Conservation (phyloP, 92 coral and sea anemone genomes). For the Umimayanthus kanabou region DNA sequence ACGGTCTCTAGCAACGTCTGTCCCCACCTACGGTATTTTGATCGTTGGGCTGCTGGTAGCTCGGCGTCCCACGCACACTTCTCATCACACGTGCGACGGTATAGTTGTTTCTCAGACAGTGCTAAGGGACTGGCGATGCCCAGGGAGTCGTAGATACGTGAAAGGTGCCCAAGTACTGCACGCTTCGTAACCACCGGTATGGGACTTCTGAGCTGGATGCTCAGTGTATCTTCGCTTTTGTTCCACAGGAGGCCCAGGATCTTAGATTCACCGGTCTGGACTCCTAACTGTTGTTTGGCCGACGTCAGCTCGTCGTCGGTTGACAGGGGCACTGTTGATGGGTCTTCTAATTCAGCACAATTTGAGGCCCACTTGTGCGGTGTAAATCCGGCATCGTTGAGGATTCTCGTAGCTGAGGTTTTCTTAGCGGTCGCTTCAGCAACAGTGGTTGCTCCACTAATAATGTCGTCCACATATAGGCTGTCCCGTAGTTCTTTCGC, state of each 20-base stretch:
- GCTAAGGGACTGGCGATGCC: background rate
- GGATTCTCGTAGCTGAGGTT: background rate
- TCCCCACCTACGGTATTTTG: too few relatives aligned
- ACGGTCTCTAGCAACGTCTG: background rate
- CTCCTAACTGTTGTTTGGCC: background rate
- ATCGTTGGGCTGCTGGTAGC: background rate
- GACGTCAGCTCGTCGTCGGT: too few relatives aligned
- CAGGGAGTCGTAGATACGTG: background rate
- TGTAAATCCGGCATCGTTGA: background rate
- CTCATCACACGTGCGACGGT: background rate
- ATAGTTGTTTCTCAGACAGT: background rate
- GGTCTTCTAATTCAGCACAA: background rate
- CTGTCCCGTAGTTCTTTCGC: background rate
- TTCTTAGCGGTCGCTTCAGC: slow-evolving; percentile 4
- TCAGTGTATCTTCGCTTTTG: slow-evolving; percentile 5
- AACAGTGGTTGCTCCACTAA: background rate
- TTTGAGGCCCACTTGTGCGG: slow-evolving; percentile 12
- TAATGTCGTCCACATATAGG: slow-evolving; percentile 26
- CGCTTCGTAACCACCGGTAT: background rate
- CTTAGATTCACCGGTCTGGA: slow-evolving; percentile 11
- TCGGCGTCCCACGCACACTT: slow-evolving; percentile 6
- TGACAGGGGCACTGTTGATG: too few relatives aligned
- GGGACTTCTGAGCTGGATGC: background rate
- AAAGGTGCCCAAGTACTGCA: background rate
- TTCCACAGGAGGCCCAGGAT: slow-evolving; percentile 21